These are phyloP conservation scores for Falco berigora DNA, from an alignment of 2,797 vertebrate species.

Conservation along the genomic window DNA sequence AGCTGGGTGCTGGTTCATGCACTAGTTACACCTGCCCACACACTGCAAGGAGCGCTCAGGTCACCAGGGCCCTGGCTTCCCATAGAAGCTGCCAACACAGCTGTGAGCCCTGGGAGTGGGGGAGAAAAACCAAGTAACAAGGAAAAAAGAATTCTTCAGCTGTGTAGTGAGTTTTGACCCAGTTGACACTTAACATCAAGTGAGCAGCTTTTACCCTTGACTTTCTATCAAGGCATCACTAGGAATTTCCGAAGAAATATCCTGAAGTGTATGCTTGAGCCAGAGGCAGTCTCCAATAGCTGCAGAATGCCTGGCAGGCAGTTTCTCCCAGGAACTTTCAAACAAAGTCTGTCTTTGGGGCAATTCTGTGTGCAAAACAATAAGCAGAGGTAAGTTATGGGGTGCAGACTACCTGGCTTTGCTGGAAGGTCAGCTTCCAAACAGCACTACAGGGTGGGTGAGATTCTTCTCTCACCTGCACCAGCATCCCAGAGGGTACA, in stretches of 20 bases:
- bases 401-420: not conserved
- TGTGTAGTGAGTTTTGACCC: not conserved
- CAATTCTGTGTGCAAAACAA: not conserved
- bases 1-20: not conserved
- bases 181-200: not conserved
- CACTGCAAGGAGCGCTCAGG: not conserved
- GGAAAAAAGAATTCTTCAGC: not conserved
- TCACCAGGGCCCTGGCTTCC: not conserved
- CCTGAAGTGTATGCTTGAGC: accelerated
- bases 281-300: not conserved
- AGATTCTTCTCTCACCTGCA: not conserved
- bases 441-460: accelerated
- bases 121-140: not conserved
- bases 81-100: not conserved
- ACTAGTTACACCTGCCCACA: not conserved
- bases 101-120: not conserved
- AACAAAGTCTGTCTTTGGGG: not conserved
- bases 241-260: not conserved
- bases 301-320: not conserved
- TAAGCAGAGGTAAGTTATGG: not conserved
- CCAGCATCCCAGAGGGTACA: not conserved
- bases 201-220: not conserved
- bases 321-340: not conserved
- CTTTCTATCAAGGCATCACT: not conserved
- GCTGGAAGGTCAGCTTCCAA: not conserved